Evolutionary conservation across 2,797 vertebrate species (phyloP), one percentile per base, ranked within the genome.

Genomic region (Arrhamphus sclerolepis): DNA sequence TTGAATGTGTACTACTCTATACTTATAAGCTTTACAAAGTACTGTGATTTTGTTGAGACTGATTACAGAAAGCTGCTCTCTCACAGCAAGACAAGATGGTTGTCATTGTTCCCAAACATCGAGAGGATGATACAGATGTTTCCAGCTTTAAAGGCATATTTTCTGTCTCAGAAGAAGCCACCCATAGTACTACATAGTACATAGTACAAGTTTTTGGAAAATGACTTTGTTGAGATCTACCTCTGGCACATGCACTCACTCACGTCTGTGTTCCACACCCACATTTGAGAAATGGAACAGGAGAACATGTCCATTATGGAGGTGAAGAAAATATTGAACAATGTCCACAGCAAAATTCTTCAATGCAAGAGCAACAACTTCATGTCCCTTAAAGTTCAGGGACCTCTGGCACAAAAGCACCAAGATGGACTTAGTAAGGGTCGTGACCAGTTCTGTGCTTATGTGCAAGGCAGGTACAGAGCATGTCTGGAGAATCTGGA

Each of bases 91-190:
- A 44, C 58, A 44, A 61, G 26, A 6, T 61, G 48, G 48, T 40
- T 61, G 39, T 43, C 58, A 34, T 34, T 43, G 13, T 71, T 48
- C 39, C 56, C 52, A 14, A 14, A 40, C 38, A 66, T 28, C 51
- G 46, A 69, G 51, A 71, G 68, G 56, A 42, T 77, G 64, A 13
- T 82, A 46, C 58, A 75, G 52, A 70, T 77, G 65, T 75, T 67
- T 54, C 66, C 77, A 53, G 68, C 71, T 28, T 62, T 78, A 52
- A 82, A 76, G 44, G 53, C 66, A 54, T 80, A 38, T 3, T 66
- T 80, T 65, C 29, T 38, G 43, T 77, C 64, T 18, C 61, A 77
- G 52, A 17, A 43, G 63, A 71, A 63, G 26, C 28, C 68, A 21
- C 34, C 49, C n/a, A 21, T 43, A 7, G 6, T 31, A 11, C 17